These are phyloP conservation scores for Cristatella mucedo DNA, from an alignment of 2,888 invertebrate species.

Conservation along the genomic window DNA sequence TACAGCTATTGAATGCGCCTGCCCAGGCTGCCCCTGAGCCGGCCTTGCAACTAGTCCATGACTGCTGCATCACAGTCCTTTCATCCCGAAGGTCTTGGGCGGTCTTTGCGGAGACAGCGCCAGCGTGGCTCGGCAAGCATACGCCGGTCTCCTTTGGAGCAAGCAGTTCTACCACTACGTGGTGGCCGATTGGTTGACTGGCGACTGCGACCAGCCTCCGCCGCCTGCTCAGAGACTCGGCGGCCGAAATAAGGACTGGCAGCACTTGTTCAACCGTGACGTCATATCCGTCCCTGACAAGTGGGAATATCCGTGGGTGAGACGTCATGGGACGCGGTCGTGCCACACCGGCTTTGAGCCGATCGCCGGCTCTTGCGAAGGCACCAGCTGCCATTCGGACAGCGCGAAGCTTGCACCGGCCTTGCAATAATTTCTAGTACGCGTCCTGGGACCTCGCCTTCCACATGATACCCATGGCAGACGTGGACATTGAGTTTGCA, in stretches of 20 bases:
- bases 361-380: too few relatives aligned
- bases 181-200: conserved; percentile 22
- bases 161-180: conserved; percentile 37
- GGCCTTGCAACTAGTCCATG: too few relatives aligned
- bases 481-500: conserved; percentile 33
- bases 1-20: too few relatives aligned
- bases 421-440: conserved; percentile 26
- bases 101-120: conserved; percentile 15
- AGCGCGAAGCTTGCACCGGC: too few relatives aligned
- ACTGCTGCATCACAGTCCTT: too few relatives aligned
- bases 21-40: too few relatives aligned
- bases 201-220: too few relatives aligned
- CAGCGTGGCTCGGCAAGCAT: conserved; percentile 28
- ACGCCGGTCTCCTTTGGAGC: conserved; percentile 36
- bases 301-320: conserved; percentile 40
- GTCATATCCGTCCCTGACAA: conserved; percentile 39
- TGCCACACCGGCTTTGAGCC: too few relatives aligned
- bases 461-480: conserved; percentile 33
- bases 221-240: too few relatives aligned
- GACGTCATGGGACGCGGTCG: too few relatives aligned
- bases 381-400: too few relatives aligned
- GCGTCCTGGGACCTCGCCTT: conserved; percentile 39
- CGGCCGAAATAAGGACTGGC: conserved; percentile 32
- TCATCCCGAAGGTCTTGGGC: conserved; percentile 14
- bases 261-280: conserved; percentile 32